phyloP scores from a whole-genome alignment of 1,140 invertebrate genomes.

The Copidosoma floridanum region DNA sequence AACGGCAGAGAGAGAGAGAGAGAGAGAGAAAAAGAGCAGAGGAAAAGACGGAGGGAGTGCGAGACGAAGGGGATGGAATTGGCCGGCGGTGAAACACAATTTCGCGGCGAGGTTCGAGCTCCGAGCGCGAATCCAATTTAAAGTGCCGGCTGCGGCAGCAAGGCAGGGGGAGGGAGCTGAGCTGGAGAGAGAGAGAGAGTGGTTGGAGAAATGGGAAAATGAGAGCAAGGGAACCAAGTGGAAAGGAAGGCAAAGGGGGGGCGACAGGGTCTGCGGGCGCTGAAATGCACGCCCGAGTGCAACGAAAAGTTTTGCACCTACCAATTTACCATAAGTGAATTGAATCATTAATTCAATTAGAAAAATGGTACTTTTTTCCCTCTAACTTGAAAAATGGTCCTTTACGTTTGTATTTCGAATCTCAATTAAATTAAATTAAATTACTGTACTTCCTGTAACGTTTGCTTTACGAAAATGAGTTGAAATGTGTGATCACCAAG shows the following conservation, averaged over 20 bases:
- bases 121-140: conserved; percentile 45
- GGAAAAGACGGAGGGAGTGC: background rate
- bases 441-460: too few relatives aligned
- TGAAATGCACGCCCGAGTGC: conserved; percentile 13
- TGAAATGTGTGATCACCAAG: too few relatives aligned
- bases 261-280: conserved; percentile 4
- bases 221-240: background rate
- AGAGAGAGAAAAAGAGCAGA: background rate
- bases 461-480: too few relatives aligned
- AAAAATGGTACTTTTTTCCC: too few relatives aligned
- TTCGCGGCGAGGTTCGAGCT: conserved; percentile 35
- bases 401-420: too few relatives aligned
- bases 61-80: conserved; percentile 35
- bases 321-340: conserved; percentile 34
- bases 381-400: too few relatives aligned
- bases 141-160: conserved; percentile 22
- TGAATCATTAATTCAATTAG: conserved; percentile 36
- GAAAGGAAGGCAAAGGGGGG: background rate
- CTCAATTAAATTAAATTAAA: too few relatives aligned
- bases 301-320: conserved; percentile 30
- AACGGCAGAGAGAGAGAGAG: background rate
- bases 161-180: background rate
- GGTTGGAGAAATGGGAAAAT: background rate
- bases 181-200: background rate
- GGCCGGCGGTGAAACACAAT: conserved; percentile 43